These are phyloP conservation scores for Aurelia sp. DNA, from an alignment of 30 jellyfish, hydroid and myxozoan genomes.

Conservation along the genomic window DNA sequence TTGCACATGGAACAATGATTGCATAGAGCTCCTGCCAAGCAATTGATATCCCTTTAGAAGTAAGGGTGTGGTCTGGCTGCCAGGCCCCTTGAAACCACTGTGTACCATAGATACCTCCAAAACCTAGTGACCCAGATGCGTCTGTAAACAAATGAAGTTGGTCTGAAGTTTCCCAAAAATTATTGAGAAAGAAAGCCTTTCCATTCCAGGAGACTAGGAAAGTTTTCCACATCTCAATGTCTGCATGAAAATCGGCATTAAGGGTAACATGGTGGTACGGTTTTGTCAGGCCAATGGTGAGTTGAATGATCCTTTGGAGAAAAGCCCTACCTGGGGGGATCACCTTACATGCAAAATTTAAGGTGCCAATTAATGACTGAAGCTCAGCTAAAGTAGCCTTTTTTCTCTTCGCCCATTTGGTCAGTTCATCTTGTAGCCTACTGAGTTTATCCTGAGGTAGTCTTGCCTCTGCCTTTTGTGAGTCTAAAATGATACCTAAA, in stretches of 20 bases:
- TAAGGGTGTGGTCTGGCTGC: conserved; percentile 9
- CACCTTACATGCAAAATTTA: conserved; percentile 78
- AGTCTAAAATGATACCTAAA: conserved; percentile 66
- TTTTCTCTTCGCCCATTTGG: neutral
- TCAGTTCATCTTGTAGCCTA: conserved; percentile 16
- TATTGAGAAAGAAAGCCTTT: conserved; percentile 23
- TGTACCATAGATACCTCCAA: conserved; percentile 10
- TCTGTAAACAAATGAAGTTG: neutral
- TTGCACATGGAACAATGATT: conserved; percentile 39
- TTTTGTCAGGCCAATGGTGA: conserved; percentile 48
- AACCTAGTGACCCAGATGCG: conserved; percentile 42
- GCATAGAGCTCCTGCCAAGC: conserved; percentile 53
- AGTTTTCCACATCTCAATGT: conserved; percentile 64
- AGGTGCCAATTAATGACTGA: conserved; percentile 63
- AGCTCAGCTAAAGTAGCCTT: conserved; percentile 59
- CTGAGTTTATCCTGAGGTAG: conserved; percentile 58
- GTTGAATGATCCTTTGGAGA: conserved; percentile 26
- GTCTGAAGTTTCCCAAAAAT: neutral
- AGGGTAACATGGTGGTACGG: conserved; percentile 29
- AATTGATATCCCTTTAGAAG: neutral
- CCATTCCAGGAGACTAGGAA: conserved; percentile 75
- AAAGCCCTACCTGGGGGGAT: conserved; percentile 18
- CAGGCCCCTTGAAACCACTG: conserved; percentile 9
- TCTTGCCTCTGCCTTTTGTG: conserved; percentile 23
- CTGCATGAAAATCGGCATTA: conserved; percentile 30